These are phyloP conservation scores for Labeo calbasu DNA, from an alignment of 2,797 vertebrate genomes.

Conservation along the genomic window DNA sequence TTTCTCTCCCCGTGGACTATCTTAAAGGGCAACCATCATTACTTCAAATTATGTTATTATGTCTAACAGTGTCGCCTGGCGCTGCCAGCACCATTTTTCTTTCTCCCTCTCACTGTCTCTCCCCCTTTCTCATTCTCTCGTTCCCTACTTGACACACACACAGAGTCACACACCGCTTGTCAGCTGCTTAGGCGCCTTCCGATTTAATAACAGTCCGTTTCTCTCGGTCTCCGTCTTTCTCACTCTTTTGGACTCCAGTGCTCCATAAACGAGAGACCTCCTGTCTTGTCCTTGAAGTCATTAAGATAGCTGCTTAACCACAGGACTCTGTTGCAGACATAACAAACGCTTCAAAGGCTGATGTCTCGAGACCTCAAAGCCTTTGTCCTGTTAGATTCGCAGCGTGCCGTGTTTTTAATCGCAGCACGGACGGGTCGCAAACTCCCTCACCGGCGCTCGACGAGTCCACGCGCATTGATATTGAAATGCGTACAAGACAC, in stretches of 20 bases:
- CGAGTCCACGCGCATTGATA: conserved; percentile 34
- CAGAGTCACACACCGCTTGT: conserved; percentile 43
- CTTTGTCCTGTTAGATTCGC: conserved; percentile 28
- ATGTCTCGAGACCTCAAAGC: conserved; percentile 26
- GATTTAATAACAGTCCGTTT: conserved; percentile 51
- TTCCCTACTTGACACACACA: conserved; percentile 42
- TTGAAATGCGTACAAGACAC: conserved; percentile 65
- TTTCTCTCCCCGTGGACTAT: conserved; percentile 46
- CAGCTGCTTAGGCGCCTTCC: conserved; percentile 48
- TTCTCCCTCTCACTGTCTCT: conserved; percentile 29
- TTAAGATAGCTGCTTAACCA: conserved; percentile 66
- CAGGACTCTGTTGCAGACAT: conserved; percentile 51
- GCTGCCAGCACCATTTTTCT: conserved; percentile 46
- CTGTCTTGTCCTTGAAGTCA: conserved; percentile 59
- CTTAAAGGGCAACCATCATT: conserved; percentile 65
- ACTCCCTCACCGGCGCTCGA: background rate
- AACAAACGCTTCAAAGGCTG: conserved; percentile 12
- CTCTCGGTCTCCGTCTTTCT: conserved; percentile 27
- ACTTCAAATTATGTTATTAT: conserved; percentile 68
- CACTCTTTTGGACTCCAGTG: conserved; percentile 17
- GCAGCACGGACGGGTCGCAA: background rate
- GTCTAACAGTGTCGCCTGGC: conserved; percentile 58
- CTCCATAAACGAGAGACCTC: conserved; percentile 38
- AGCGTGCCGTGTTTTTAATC: conserved; percentile 41
- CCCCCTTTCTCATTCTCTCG: conserved; percentile 26